These are phyloP conservation scores for Wiebesia pumilae DNA, from an alignment of 1,140 invertebrate species.

Conservation along the genomic window DNA sequence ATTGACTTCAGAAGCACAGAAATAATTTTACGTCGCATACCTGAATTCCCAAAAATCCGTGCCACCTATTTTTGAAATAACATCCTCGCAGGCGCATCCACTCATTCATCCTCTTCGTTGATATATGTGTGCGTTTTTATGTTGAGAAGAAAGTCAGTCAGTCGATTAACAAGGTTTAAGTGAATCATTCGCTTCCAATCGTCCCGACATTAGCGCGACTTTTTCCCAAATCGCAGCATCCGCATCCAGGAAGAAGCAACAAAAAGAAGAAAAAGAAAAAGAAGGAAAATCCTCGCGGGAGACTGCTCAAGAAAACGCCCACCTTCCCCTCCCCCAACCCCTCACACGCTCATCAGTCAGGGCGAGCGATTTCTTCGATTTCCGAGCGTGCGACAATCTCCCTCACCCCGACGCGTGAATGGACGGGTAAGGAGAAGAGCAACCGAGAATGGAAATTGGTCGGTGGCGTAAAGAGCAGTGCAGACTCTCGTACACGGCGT, in stretches of 20 bases:
- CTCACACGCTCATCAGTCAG: background rate
- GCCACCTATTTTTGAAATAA: background rate
- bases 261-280: background rate
- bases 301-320: background rate
- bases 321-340: too few relatives aligned
- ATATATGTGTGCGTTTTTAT: background rate
- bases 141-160: slow-evolving; percentile 17
- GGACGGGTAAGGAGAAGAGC: slow-evolving; percentile 52
- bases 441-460: slow-evolving; percentile 44
- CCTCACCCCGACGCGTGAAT: slow-evolving; percentile 25
- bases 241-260: background rate
- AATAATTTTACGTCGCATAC: background rate
- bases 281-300: background rate
- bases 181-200: slow-evolving; percentile 44
- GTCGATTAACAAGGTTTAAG: slow-evolving; percentile 49
- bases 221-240: background rate
- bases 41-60: background rate
- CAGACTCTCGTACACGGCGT: slow-evolving; percentile 60
- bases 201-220: slow-evolving; percentile 15
- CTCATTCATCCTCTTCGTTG: background rate
- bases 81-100: background rate
- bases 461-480: slow-evolving; percentile 52
- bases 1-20: background rate
- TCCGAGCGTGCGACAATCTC: slow-evolving; percentile 37
- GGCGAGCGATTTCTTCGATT: slow-evolving; percentile 39